Evolutionary conservation across 2,888 invertebrate genomes (phyloP), one percentile per base, ranked within the genome.

Genomic region (Vandiemenella viatica): DNA sequence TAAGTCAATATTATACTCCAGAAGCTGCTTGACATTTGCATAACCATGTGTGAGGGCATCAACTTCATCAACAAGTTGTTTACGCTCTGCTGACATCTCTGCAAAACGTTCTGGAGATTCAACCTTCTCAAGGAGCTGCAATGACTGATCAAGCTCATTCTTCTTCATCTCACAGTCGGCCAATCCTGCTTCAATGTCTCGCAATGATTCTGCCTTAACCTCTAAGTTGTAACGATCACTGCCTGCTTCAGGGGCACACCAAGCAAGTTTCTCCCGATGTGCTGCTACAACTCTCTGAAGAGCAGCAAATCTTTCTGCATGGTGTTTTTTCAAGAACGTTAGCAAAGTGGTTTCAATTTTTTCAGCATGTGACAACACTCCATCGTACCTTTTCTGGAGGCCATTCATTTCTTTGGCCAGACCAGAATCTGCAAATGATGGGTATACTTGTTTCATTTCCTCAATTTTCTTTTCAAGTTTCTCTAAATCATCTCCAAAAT

Each of bases 201-300:
- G 70, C 26, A 92, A 64, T 0, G 88, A 83, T 1, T 84, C 80
- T 58, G 83, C 75, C 67, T 95, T 95, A 0, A 91, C 88, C 70
- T 93, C 90, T 21, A 93, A 72, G 62, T 90, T 91, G 63, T 92
- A 93, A 63, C 83, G 83, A 61, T 95, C 93, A 60, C 88, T 90
- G 23, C 82, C 80, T 1, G 83, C 76, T 61, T 93, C 92, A 0
- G 90, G 88, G 60, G 82, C 76, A 63, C 93, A 95, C 91, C 93
- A 93, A 13, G 79, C 74, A 1, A 90, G 80, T 66, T 93, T 93
- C 61, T 95, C 93, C 54, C 83, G 82, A 55, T 86, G 79, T 1
- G 84, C 80, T 45, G 77, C 74, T 8, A 93, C 75, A 61, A 87
- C 80, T 57, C 90, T 76, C 58, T 87, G 83, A 32, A 91, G 72